phyloP scores from a whole-genome alignment of 2,113 vertebrate species.

The Hemicordylus capensis region DNA sequence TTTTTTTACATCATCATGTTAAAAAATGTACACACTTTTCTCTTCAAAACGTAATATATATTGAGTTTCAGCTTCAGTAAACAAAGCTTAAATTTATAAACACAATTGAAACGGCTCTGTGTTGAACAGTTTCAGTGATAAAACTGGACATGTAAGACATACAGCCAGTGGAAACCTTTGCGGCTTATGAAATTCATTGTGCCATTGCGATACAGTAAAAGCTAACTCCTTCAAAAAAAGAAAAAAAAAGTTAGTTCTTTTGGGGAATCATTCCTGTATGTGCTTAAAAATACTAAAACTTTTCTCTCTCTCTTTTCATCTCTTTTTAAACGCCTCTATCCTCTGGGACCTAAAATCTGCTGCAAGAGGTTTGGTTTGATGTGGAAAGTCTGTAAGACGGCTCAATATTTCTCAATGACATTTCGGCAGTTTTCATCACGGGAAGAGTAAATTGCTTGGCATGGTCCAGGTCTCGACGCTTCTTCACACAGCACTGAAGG shows the following conservation, averaged over 20 bases:
- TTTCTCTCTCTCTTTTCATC: not conserved
- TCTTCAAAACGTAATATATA: conserved; percentile 77
- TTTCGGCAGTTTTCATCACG: conserved; percentile 66
- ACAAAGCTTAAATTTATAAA: conserved; percentile 78
- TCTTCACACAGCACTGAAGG: conserved; percentile 68
- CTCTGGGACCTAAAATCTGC: conserved; percentile 58
- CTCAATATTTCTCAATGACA: conserved; percentile 55
- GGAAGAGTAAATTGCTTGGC: conserved; percentile 61
- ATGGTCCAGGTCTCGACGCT: conserved; percentile 69
- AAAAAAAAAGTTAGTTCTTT: conserved; percentile 53
- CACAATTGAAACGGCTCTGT: conserved; percentile 75
- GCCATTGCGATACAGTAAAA: conserved; percentile 75
- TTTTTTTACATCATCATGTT: conserved; percentile 76
- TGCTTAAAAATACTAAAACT: conserved; percentile 74
- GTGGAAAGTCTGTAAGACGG: conserved; percentile 67
- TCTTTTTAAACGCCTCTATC: conserved; percentile 53
- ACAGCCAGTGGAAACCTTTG: conserved; percentile 72
- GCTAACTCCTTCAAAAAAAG: conserved; percentile 61
- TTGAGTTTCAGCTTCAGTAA: conserved; percentile 73
- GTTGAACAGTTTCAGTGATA: conserved; percentile 75
- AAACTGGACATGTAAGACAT: conserved; percentile 69
- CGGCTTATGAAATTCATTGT: conserved; percentile 71
- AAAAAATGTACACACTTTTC: conserved; percentile 79
- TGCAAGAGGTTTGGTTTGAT: conserved; percentile 62
- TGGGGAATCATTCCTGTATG: conserved; percentile 57